phyloP scores from a whole-genome alignment of 1,140 invertebrate species.

The Linepithema humile region DNA sequence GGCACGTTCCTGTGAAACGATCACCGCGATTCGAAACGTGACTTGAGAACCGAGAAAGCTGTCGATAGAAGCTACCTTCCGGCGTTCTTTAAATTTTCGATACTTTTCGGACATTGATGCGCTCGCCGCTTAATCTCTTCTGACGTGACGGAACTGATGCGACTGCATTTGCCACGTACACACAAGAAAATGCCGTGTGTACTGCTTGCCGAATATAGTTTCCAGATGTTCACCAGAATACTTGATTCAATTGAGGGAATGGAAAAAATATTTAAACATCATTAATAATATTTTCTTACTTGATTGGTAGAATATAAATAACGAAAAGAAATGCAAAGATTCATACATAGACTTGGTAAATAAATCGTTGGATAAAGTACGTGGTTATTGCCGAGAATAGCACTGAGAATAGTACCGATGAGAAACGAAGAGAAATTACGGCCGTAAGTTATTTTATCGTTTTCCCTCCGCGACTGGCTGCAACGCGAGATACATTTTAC shows the following conservation, averaged over 20 bases:
- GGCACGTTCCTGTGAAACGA: slow-evolving; percentile 69
- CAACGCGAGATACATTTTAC: neutral
- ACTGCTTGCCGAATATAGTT: neutral
- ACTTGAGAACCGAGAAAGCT: slow-evolving; percentile 51
- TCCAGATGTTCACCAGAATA: neutral
- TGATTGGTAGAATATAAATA: neutral
- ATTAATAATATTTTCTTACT: neutral
- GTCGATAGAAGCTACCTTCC: slow-evolving; percentile 25
- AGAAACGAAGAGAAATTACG: neutral
- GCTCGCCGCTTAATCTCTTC: slow-evolving; percentile 32
- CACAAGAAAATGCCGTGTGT: neutral
- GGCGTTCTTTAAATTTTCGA: slow-evolving; percentile 65
- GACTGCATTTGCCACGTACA: slow-evolving; percentile 17
- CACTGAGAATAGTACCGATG: slow-evolving; percentile 1
- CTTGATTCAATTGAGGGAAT: neutral
- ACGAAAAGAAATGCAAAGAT: neutral
- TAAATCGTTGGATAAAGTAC: slow-evolving; percentile 25
- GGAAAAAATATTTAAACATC: neutral
- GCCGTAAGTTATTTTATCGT: slow-evolving; percentile 5
- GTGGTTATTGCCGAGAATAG: slow-evolving; percentile 1
- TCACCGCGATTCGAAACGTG: slow-evolving; percentile 71
- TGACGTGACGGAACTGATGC: slow-evolving; percentile 41
- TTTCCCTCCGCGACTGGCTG: slow-evolving; percentile 2
- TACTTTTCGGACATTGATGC: slow-evolving; percentile 63
- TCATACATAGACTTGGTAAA: slow-evolving; percentile 14